phyloP scores from a whole-genome alignment of 1,140 invertebrate species.

The Euborellia annulipes region DNA sequence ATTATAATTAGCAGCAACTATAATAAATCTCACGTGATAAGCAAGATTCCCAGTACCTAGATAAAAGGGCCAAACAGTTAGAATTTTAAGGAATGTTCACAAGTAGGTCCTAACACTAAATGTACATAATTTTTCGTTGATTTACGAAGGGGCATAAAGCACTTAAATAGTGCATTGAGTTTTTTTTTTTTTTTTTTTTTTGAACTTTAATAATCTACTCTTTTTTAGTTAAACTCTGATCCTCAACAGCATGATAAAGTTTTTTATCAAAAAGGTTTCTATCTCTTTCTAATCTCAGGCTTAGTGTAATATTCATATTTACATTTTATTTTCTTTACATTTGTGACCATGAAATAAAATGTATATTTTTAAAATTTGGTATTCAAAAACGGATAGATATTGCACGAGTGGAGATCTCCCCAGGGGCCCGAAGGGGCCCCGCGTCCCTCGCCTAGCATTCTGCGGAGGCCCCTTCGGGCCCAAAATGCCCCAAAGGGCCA shows the following conservation, averaged over 20 bases:
- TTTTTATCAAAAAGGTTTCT: slow-evolving; percentile 15
- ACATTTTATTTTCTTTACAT: slow-evolving; percentile 15
- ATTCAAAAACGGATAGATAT: slow-evolving; percentile 13
- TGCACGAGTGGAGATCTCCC: slow-evolving; percentile 1
- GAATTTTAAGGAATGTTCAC: slow-evolving; percentile 16
- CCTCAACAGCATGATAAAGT: slow-evolving; percentile 17
- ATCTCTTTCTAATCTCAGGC: slow-evolving; percentile 17
- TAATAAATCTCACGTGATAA: slow-evolving; percentile 14
- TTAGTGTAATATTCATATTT: slow-evolving; percentile 15
- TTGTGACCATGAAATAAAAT: slow-evolving; percentile 17
- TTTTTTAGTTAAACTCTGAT: slow-evolving; percentile 16
- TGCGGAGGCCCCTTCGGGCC: too few relatives aligned
- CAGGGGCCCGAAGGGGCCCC: too few relatives aligned
- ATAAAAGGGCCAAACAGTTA: slow-evolving; percentile 15
- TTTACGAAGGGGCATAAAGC: slow-evolving; percentile 14
- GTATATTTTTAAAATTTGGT: slow-evolving; percentile 15
- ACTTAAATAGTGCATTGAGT: slow-evolving; percentile 14
- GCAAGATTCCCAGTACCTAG: slow-evolving; percentile 12
- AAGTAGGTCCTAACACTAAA: slow-evolving; percentile 12
- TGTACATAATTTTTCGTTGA: slow-evolving; percentile 15
- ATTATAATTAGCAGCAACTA: slow-evolving; percentile 12
- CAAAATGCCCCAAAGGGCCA: too few relatives aligned
- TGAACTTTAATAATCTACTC: slow-evolving; percentile 13
- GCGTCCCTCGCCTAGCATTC: too few relatives aligned
- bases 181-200: slow-evolving; percentile 10